phyloP scores from a whole-genome alignment of 2,888 invertebrate species.

The Cetonia aurata region DNA sequence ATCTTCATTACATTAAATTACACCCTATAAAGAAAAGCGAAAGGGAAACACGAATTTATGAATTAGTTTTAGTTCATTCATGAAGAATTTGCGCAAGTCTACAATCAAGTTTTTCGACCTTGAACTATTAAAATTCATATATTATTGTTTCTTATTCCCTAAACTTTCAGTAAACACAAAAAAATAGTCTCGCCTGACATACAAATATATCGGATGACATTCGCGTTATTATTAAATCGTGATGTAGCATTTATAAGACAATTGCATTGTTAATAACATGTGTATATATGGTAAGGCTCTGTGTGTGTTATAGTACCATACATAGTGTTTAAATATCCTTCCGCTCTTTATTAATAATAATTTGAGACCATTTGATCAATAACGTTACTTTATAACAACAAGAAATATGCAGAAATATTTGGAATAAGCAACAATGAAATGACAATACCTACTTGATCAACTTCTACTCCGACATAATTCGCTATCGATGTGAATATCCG shows the following conservation, averaged over 20 bases:
- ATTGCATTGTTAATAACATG: too few relatives aligned
- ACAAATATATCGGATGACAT: constrained; percentile 18
- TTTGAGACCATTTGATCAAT: constrained; percentile 24
- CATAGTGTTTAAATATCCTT: background rate
- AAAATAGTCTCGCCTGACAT: background rate
- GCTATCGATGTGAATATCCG: constrained; percentile 78
- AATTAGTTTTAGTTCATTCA: constrained; percentile 23
- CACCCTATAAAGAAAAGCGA: background rate
- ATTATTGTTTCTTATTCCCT: constrained; percentile 12
- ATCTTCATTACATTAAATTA: too few relatives aligned
- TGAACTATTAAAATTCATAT: constrained; percentile 30
- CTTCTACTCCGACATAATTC: constrained; percentile 76
- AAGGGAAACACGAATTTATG: constrained; percentile 12
- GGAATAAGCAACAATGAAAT: constrained; percentile 58
- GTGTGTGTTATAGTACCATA: too few relatives aligned
- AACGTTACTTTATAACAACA: constrained; percentile 9
- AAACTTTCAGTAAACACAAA: constrained; percentile 4
- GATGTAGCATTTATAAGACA: constrained; percentile 12
- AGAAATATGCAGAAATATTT: constrained; percentile 63
- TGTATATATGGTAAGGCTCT: background rate
- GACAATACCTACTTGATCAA: constrained; percentile 79
- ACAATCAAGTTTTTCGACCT: constrained; percentile 34
- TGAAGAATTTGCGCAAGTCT: constrained; percentile 35
- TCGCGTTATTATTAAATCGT: constrained; percentile 20
- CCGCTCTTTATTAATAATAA: constrained; percentile 10